Base-by-base conservation (phyloP, 2,113 vertebrate species). In the Jaculus jaculus region DNA sequence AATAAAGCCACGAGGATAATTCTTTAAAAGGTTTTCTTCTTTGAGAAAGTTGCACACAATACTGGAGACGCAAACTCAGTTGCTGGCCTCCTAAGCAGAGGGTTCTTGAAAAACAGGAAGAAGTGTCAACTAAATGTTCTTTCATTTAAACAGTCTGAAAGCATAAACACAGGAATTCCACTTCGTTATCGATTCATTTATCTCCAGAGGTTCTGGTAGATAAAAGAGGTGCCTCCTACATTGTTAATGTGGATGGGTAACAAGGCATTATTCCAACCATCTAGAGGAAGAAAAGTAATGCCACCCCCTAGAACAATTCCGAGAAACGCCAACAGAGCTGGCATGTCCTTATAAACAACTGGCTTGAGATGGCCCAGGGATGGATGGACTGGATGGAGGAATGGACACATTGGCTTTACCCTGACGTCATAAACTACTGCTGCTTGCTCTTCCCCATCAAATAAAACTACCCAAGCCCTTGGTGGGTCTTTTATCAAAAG, bases 81-180 rank as follows among this genome's bases (percentile, higher is more conserved):
- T 71, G 16, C 3, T 61, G 61, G 79, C 73, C 69, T 77, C 68
- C 11, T 72, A 93, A 93, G 75, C 90, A 96, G 72, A 85, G 23
- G 32, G 54, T 80, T 89, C 79, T 91, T 84, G 81, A 93, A 96
- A 96, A 97, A 96, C 96, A 97, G 97, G 96, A 97, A 96, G 51
- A 39, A 93, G 23, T 61, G 54, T 69, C 97, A 92, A 75, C 80
- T 95, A 71, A 86, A 93, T 96, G 95, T 97, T 95, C 92, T 92
- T 95, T 91, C 78, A 92, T 83, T 82, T 80, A 95, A 95, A 78
- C 81, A 26, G 1, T 93, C 92, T 68, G 23, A 68, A 94, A 95
- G 69, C 58, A 93, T 96, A 96, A 96, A 97, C 94, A 97, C 72
- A 95, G 94, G 90, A 96, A 96, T 92, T 93, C 77, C 68, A 88